Percentiles rank a stretch among this genome's conserved stretches.
Conservation (phyloP, 2,888 invertebrate species). For the Cataglyphis cursor region DNA sequence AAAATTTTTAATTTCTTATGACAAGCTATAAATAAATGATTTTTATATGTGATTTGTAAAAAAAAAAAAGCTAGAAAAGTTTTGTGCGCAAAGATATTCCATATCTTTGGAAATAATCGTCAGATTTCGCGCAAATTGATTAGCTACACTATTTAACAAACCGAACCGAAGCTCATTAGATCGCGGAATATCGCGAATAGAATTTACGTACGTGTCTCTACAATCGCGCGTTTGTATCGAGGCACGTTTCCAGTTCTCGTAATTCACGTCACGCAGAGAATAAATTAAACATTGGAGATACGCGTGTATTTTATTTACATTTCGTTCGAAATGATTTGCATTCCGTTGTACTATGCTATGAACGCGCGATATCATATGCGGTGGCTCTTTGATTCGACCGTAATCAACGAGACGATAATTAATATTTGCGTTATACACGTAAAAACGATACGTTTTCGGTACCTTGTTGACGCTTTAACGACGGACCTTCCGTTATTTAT, state of each 20-base stretch:
- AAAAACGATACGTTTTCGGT: slow-evolving; percentile 31
- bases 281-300: slow-evolving; percentile 27
- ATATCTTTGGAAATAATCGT: not conserved
- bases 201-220: not conserved
- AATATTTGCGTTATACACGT: slow-evolving; percentile 40
- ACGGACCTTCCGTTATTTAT: slow-evolving; percentile 42
- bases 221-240: slow-evolving; percentile 10
- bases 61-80: too few relatives aligned
- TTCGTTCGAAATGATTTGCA: slow-evolving; percentile 34
- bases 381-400: slow-evolving; percentile 46
- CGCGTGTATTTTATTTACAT: slow-evolving; percentile 48
- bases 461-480: slow-evolving; percentile 39
- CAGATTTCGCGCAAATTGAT: not conserved
- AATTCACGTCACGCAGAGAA: slow-evolving; percentile 28
- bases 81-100: not conserved
- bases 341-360: slow-evolving; percentile 2
- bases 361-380: not conserved
- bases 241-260: slow-evolving; percentile 4
- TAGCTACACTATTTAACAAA: slow-evolving; percentile 10
- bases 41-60: not conserved
- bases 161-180: not conserved
- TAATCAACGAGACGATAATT: slow-evolving; percentile 49
- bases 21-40: not conserved
- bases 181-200: not conserved
- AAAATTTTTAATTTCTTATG: not conserved